Evolutionary conservation across 2,113 vertebrate species (phyloP).

Genomic region (Vireo altiloquus): DNA sequence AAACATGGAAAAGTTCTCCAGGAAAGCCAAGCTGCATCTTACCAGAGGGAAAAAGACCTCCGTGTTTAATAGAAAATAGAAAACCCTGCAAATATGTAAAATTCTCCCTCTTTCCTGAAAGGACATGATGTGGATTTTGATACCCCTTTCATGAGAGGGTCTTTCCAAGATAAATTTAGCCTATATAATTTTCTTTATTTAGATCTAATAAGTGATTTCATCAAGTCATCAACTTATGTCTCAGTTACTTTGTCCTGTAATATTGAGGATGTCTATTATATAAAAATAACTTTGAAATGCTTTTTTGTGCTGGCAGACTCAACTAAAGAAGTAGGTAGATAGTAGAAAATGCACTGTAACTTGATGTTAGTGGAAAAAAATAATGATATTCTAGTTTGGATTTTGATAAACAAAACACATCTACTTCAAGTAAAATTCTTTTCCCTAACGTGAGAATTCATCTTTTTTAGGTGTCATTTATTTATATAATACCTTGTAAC

Average conservation of each 20-base stretch:
- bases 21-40: neutral
- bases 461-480: neutral
- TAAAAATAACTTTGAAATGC: neutral
- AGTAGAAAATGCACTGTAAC: neutral
- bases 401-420: neutral
- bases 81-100: neutral
- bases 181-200: neutral
- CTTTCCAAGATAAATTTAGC: neutral
- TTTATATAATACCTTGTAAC: neutral
- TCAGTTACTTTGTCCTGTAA: neutral
- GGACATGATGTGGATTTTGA: neutral
- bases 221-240: neutral
- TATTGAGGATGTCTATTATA: neutral
- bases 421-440: neutral
- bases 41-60: neutral
- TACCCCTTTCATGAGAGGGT: neutral
- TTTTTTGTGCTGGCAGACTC: neutral
- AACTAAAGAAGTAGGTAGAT: neutral
- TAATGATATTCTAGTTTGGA: neutral
- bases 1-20: neutral
- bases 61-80: neutral
- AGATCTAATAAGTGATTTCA: neutral
- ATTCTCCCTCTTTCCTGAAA: neutral
- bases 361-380: neutral
- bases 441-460: neutral